Conservation (phyloP, 1,140 invertebrate genomes). For the Whitmania pigra region DNA sequence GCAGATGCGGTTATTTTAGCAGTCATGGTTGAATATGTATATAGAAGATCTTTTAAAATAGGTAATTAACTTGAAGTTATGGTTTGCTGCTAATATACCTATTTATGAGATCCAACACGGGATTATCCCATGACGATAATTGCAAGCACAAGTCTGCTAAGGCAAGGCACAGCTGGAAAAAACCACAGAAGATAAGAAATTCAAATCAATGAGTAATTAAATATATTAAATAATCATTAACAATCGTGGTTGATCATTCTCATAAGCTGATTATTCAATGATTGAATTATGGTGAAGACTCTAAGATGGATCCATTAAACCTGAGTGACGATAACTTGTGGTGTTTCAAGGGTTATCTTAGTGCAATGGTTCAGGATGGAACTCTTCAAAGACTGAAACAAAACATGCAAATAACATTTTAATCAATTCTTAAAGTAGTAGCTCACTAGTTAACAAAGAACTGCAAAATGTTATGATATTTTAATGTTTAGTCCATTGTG, state of each 20-base stretch:
- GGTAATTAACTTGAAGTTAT: too few species aligned
- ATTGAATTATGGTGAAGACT: too few species aligned
- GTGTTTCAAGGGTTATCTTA: constrained; percentile 66
- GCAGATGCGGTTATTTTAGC: too few species aligned
- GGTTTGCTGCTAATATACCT: constrained; percentile 41
- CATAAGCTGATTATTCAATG: too few species aligned
- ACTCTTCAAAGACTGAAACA: constrained; percentile 61
- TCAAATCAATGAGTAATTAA: background rate
- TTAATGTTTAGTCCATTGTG: too few species aligned
- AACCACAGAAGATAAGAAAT: constrained; percentile 26
- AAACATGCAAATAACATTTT: constrained; percentile 12
- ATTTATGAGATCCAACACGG: constrained; percentile 69
- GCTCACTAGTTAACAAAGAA: too few species aligned
- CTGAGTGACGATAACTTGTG: constrained; percentile 73
- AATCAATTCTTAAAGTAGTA: too few species aligned
- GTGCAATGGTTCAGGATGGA: constrained; percentile 79
- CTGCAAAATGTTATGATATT: too few species aligned
- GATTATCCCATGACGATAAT: constrained; percentile 79
- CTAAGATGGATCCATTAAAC: constrained; percentile 35
- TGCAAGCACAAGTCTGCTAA: constrained; percentile 81
- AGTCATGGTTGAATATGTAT: too few species aligned
- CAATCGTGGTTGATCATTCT: background rate
- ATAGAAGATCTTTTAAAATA: too few species aligned
- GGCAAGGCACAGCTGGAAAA: constrained; percentile 65
- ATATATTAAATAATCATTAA: background rate